A percentile compares a stretch with the other conserved stretches of the same genome.
Evolutionary conservation across 2,797 vertebrate species (phyloP).

Genomic region (Protonibea diacanthus): DNA sequence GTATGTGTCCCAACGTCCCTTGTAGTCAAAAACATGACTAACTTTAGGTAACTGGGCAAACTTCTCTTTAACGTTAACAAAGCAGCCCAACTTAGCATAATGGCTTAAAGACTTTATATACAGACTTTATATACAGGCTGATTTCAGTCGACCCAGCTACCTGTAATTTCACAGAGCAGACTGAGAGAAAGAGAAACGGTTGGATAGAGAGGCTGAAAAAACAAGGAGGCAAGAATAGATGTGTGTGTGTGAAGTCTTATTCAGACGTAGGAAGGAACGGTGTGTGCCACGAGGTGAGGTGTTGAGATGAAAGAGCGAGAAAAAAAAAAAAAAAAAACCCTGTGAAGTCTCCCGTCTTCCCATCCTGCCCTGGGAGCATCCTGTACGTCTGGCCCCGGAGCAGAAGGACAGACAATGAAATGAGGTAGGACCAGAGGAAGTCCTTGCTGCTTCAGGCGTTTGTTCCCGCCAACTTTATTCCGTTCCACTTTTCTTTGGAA

Average conservation of each 20-base stretch:
- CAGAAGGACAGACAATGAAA: conserved; percentile 60
- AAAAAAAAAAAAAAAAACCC: conserved; percentile 26
- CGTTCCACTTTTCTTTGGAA: conserved; percentile 56
- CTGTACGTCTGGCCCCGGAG: conserved; percentile 56
- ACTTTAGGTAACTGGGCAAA: background rate
- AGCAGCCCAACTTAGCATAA: background rate
- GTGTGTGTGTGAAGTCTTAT: conserved; percentile 46
- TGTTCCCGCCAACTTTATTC: conserved; percentile 59
- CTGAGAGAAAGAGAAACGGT: conserved; percentile 29
- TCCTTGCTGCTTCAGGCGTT: conserved; percentile 55
- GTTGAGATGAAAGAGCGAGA: conserved; percentile 73
- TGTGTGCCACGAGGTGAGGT: conserved; percentile 61
- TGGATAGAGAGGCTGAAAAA: conserved; percentile 24
- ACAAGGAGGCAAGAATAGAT: conserved; percentile 22
- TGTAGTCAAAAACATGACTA: background rate
- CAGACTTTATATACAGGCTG: background rate
- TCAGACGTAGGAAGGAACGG: conserved; percentile 53
- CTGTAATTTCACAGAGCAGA: conserved; percentile 12
- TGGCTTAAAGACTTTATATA: background rate
- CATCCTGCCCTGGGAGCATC: conserved; percentile 68
- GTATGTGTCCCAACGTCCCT: background rate
- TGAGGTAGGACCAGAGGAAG: conserved; percentile 62
- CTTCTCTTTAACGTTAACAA: background rate
- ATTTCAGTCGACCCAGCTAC: background rate
- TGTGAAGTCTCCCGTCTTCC: conserved; percentile 70